Evolutionary conservation across 2,797 vertebrate genomes (phyloP).

Genomic region (Menidia menidia): DNA sequence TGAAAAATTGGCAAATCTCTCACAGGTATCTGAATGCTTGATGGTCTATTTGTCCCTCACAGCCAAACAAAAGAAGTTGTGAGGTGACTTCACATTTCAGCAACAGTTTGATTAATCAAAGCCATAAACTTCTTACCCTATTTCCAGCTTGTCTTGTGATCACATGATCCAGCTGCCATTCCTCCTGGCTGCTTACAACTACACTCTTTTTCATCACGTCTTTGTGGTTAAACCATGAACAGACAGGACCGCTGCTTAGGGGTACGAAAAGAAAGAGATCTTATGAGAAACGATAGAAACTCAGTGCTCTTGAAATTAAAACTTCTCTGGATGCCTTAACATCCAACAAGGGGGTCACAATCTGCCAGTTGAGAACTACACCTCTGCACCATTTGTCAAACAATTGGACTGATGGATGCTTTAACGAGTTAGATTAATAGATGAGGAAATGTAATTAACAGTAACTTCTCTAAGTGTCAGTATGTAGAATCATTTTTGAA

Average conservation of each 20-base stretch:
- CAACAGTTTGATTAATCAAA: background rate
- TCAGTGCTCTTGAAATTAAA: background rate
- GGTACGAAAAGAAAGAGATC: slow-evolving; percentile 12
- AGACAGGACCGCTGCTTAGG: background rate
- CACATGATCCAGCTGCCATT: background rate
- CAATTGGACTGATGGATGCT: slow-evolving; percentile 16
- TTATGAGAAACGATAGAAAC: background rate
- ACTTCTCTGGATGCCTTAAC: background rate
- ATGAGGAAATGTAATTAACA: slow-evolving; percentile 1
- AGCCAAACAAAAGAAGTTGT: background rate
- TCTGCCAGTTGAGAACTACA: slow-evolving; percentile 65
- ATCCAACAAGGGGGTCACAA: slow-evolving; percentile 5
- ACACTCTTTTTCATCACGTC: background rate
- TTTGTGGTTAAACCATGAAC: background rate
- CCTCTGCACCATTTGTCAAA: slow-evolving; percentile 23
- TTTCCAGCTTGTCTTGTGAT: background rate
- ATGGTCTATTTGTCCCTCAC: background rate
- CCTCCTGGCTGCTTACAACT: background rate
- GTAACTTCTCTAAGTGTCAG: background rate
- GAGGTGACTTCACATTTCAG: background rate
- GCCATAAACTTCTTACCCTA: background rate
- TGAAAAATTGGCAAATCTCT: background rate
- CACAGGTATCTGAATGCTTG: background rate
- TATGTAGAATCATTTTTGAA: background rate
- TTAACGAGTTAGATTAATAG: background rate